These are phyloP conservation scores for Glandiceps talaboti DNA, from an alignment of 53 echinoderm and acorn worm species.

Conservation along the genomic window DNA sequence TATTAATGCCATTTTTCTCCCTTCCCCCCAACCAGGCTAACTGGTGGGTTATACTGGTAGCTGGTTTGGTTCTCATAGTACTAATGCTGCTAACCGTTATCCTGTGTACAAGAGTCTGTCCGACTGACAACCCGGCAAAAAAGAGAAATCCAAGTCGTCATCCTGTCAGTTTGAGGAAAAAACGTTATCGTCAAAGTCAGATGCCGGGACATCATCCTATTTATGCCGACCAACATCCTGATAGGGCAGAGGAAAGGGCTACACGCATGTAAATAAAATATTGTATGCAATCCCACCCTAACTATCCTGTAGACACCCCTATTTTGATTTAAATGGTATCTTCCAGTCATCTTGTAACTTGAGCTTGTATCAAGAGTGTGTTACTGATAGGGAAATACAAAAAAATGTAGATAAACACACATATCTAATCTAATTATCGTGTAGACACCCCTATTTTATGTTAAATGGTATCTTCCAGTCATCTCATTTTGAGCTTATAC, in stretches of 20 bases:
- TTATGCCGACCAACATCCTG: conserved; percentile 45
- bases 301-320: no score
- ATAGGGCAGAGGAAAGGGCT: conserved; percentile 41
- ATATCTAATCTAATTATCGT: no score
- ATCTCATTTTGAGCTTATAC: no score
- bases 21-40: conserved; percentile 33
- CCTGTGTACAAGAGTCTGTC: conserved; percentile 53
- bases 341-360: no score
- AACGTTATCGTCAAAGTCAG: conserved; percentile 47
- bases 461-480: no score
- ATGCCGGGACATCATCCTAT: conserved; percentile 35
- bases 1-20: no score
- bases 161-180: conserved; percentile 42
- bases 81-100: conserved; percentile 63
- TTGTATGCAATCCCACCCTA: no score
- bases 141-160: conserved; percentile 25
- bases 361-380: no score
- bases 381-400: no score
- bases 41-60: conserved; percentile 71
- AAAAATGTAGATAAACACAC: no score
- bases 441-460: no score
- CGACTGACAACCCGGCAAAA: conserved; percentile 80
- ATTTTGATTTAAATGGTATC: no score
- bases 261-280: conserved; percentile 21
- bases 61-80: conserved; percentile 24